Evolutionary conservation across 2,888 invertebrate species (phyloP).

Genomic region (Toxonevra muliebris): DNA sequence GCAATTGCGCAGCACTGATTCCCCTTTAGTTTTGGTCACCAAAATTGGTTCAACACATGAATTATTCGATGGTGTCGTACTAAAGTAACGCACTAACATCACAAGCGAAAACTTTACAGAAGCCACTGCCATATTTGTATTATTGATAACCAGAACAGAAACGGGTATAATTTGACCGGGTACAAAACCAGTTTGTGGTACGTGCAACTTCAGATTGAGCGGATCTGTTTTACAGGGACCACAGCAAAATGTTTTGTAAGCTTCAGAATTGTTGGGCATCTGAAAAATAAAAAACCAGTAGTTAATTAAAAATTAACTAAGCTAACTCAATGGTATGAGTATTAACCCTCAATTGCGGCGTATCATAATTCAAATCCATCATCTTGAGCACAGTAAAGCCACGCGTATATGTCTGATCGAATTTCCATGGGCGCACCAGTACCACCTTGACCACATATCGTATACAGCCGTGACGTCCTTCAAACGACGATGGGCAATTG

Average conservation of each 20-base stretch:
- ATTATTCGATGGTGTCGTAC: conserved; percentile 42
- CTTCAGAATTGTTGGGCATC: conserved; percentile 53
- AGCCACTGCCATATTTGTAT: conserved; percentile 63
- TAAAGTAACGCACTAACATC: conserved; percentile 55
- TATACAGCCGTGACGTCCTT: conserved; percentile 76
- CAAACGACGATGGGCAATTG: conserved; percentile 80
- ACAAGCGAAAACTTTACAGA: conserved; percentile 50
- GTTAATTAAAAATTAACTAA: not conserved
- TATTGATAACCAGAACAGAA: conserved; percentile 69
- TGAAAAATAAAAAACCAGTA: conserved; percentile 28
- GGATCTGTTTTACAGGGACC: conserved; percentile 59
- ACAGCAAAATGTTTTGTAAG: conserved; percentile 56
- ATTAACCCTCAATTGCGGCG: conserved; percentile 46
- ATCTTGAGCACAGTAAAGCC: conserved; percentile 81
- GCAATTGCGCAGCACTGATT: conserved; percentile 48
- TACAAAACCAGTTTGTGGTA: conserved; percentile 60
- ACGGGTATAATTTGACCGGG: conserved; percentile 59
- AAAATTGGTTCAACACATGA: conserved; percentile 53
- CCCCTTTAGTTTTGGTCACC: conserved; percentile 48
- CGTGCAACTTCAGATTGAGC: conserved; percentile 50
- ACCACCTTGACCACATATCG: conserved; percentile 80
- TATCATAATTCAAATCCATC: conserved; percentile 79
- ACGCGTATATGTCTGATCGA: conserved; percentile 79
- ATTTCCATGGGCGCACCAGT: conserved; percentile 85
- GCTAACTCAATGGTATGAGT: not conserved